Percentiles rank a stretch among this genome's conserved stretches.
These are phyloP conservation scores for Podotricha telesiphe DNA, from an alignment of 2,888 invertebrate species.

Conservation along the genomic window DNA sequence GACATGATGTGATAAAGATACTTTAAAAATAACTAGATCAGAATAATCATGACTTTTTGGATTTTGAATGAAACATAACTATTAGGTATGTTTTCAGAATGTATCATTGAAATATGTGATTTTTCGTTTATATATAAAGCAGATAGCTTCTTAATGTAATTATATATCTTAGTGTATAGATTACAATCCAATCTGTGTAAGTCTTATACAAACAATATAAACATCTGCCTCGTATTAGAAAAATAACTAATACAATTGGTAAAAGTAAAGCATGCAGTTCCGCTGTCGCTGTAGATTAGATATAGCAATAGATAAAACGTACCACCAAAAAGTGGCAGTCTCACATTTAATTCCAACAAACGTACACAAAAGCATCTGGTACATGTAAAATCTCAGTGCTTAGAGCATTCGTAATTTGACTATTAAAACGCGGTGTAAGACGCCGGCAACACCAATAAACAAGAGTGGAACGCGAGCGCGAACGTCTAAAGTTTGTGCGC, in stretches of 20 bases:
- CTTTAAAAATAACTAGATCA: not conserved
- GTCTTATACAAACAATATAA: not conserved
- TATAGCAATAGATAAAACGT: not conserved
- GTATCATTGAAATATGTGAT: not conserved
- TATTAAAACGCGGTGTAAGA: conserved; percentile 78
- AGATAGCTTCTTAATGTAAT: no score
- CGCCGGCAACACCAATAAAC: conserved; percentile 79
- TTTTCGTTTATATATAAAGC: no score
- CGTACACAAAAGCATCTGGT: conserved; percentile 5
- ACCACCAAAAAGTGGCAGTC: not conserved
- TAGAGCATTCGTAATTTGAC: conserved; percentile 75
- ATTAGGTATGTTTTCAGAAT: not conserved
- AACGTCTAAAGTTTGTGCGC: conserved; percentile 76
- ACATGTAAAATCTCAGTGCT: conserved; percentile 54
- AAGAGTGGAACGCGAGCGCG: conserved; percentile 72
- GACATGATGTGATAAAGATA: conserved; percentile 12
- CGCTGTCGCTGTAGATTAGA: not conserved
- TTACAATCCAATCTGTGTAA: not conserved
- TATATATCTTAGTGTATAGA: not conserved
- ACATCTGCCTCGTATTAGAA: not conserved
- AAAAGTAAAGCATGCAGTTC: no score
- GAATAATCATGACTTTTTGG: no score
- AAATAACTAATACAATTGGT: no score
- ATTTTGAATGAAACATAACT: no score
- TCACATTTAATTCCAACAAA: conserved; percentile 9